Conservation (phyloP, 2,888 invertebrate species). For the Ophraella communa region DNA sequence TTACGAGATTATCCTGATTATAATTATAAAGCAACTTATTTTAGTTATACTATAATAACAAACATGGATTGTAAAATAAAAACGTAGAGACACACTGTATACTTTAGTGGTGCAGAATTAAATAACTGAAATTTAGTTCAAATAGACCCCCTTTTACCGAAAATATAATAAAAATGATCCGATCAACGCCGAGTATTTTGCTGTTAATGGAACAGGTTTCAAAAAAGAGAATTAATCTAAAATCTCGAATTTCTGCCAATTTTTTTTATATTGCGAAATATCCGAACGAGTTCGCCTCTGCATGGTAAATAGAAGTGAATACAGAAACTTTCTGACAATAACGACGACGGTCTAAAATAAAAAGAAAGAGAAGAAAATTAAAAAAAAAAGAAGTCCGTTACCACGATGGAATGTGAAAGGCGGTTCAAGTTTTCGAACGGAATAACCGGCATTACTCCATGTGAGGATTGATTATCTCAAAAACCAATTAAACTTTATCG, state of each 20-base stretch:
- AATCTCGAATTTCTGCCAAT: neutral
- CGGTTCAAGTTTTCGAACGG: conserved; percentile 44
- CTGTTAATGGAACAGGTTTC: too few relatives aligned
- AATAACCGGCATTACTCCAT: conserved; percentile 40
- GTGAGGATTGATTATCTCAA: conserved; percentile 37
- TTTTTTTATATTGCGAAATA: neutral
- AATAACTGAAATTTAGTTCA: too few relatives aligned
- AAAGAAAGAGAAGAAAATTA: conserved; percentile 25
- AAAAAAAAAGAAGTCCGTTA: conserved; percentile 40
- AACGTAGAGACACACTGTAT: too few relatives aligned
- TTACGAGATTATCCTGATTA: too few relatives aligned
- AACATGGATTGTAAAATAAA: too few relatives aligned
- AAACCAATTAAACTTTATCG: conserved; percentile 37
- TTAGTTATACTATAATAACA: too few relatives aligned
- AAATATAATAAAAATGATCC: too few relatives aligned
- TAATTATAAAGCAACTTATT: too few relatives aligned
- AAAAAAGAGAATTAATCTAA: neutral
- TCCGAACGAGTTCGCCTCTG: neutral
- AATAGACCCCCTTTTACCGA: too few relatives aligned
- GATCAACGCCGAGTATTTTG: too few relatives aligned
- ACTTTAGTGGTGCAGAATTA: too few relatives aligned
- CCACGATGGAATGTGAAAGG: conserved; percentile 46
- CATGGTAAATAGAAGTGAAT: neutral
- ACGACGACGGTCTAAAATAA: conserved; percentile 4
- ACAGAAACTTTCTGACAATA: conserved; percentile 16